Percentiles rank a stretch among this genome's conserved stretches.
Conservation (phyloP, 2,888 invertebrate genomes). For the Amblyteles armatorius region DNA sequence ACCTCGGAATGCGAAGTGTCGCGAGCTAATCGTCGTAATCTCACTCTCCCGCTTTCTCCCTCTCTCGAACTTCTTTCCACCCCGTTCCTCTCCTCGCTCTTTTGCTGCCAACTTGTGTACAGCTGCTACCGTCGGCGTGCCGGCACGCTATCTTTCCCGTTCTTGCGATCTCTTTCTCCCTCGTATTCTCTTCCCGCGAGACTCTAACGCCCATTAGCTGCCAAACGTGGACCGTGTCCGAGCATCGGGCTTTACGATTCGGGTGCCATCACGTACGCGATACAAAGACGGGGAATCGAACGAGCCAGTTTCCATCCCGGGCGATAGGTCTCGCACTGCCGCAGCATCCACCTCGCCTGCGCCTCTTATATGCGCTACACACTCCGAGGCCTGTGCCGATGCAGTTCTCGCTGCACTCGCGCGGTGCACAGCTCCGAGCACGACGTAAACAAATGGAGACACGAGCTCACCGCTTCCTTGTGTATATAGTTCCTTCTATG, state of each 20-base stretch:
- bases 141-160: slow-evolving; percentile 71
- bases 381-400: slow-evolving; percentile 28
- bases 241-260: slow-evolving; percentile 73
- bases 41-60: slow-evolving; percentile 31
- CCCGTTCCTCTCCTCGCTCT: slow-evolving; percentile 31
- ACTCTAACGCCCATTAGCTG: slow-evolving; percentile 71
- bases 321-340: slow-evolving; percentile 54
- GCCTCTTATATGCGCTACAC: slow-evolving; percentile 1
- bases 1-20: slow-evolving; percentile 70
- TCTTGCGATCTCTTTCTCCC: slow-evolving; percentile 67
- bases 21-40: slow-evolving; percentile 72
- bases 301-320: slow-evolving; percentile 79
- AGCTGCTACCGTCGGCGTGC: slow-evolving; percentile 69
- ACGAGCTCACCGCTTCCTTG: slow-evolving; percentile 35
- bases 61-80: neutral
- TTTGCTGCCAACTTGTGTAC: slow-evolving; percentile 24
- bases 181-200: slow-evolving; percentile 23
- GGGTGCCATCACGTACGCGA: slow-evolving; percentile 80
- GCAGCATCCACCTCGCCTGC: slow-evolving; percentile 44
- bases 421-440: slow-evolving; percentile 32
- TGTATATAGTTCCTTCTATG: slow-evolving; percentile 12
- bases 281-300: slow-evolving; percentile 58
- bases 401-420: slow-evolving; percentile 38
- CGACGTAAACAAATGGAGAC: slow-evolving; percentile 62
- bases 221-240: slow-evolving; percentile 54